A percentile compares a stretch with the other conserved stretches of the same genome.
phyloP scores from a whole-genome alignment of 2,888 invertebrate genomes.

The Tiliacea citrago region DNA sequence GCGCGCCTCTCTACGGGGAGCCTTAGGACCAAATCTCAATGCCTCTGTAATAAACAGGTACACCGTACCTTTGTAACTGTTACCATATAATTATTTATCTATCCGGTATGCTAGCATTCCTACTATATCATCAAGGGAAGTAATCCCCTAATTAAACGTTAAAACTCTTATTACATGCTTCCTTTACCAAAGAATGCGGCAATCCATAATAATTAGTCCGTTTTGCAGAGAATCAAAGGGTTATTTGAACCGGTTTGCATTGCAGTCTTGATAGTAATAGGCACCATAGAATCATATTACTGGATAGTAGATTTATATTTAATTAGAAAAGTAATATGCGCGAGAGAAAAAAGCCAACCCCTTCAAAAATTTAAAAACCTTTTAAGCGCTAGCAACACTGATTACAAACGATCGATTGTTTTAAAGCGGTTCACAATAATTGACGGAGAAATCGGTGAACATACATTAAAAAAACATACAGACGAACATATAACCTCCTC shows the following conservation, averaged over 20 bases:
- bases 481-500: too few species aligned
- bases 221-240: conserved; percentile 11
- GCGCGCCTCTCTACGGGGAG: too few species aligned
- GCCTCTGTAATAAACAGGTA: neutral
- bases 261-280: too few species aligned
- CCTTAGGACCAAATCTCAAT: neutral
- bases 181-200: conserved; percentile 21
- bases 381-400: too few species aligned
- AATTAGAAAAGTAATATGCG: too few species aligned
- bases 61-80: neutral
- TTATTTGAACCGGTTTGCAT: neutral
- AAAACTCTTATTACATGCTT: conserved; percentile 12
- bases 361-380: too few species aligned
- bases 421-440: too few species aligned
- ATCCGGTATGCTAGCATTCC: conserved; percentile 11
- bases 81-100: conserved; percentile 1
- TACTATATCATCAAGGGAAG: neutral
- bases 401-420: too few species aligned
- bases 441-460: too few species aligned
- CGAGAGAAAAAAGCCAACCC: too few species aligned
- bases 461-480: too few species aligned
- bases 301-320: neutral
- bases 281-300: neutral
- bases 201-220: conserved; percentile 4
- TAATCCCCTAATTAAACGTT: conserved; percentile 16